Evolutionary conservation across 2,113 vertebrate genomes (phyloP), one percentile per base, ranked within the genome.

Genomic region (Megalops atlanticus): DNA sequence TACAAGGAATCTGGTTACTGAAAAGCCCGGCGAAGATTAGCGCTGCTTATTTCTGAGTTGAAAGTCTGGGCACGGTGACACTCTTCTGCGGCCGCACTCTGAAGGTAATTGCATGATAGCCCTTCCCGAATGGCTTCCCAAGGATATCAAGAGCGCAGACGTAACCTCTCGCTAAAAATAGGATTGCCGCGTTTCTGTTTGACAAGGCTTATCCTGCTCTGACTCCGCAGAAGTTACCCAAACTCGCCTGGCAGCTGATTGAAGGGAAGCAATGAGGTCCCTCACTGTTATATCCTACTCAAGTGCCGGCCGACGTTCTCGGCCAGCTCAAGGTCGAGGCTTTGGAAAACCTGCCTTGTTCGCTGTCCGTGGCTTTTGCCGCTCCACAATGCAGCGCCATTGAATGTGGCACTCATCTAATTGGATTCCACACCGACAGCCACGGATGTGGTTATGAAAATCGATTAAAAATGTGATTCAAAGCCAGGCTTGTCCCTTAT

Each of bases 381-480:
- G 24, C 14, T 72, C 35, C n/a, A 31, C 5, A 4, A 12, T 38
- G n/a, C 33, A 18, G 1, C 35, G 69, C 69, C 15, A 36, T 35
- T 80, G 64, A 86, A 47, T 76, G 74, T 49, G 40, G 70, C 64
- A n/a, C 18, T 75, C 8, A 43, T 72, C 81, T 86, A 83, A 88
- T 85, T 85, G 80, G 77, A 76, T 82, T 40, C 74, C 68, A 2
- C 16, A 33, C 69, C 4, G 69, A 38, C 18, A 71, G 33, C 36
- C 36, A 68, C 79, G 74, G 43, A 31, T 35, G 43, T 43, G 39
- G 78, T 84, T 73, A 84, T 49, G 81, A 79, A 78, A 76, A 76
- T 79, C 84, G 81, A 87, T 84, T 83, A 78, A 80, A 84, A 36
- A 79, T 73, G 27, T 45, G 31, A 76, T 70, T 84, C 73, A 21